Evolutionary conservation across 92 coral and sea anemone genomes (phyloP).

Genomic region (Actinernus sp.): DNA sequence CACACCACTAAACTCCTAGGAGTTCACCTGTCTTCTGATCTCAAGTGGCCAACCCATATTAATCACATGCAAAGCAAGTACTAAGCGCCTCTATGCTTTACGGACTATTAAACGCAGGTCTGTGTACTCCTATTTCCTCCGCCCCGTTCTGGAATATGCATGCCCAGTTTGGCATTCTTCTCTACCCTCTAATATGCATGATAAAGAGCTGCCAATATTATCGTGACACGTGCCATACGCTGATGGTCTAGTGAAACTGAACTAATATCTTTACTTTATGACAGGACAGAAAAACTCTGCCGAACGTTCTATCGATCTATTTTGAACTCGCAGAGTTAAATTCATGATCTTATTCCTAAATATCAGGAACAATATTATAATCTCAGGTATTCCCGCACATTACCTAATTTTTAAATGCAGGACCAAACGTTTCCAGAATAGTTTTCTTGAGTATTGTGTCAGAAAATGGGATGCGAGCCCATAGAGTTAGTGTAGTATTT

Average conservation of each 20-base stretch:
- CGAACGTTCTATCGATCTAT: neutral
- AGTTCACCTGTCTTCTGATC: constrained; percentile 25
- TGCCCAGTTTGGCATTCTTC: constrained; percentile 27
- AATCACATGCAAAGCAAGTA: constrained; percentile 44
- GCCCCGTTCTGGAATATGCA: constrained; percentile 52
- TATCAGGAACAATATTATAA: neutral
- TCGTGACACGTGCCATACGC: neutral
- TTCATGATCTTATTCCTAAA: neutral
- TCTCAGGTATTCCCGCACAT: neutral
- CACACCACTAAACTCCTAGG: constrained; percentile 9
- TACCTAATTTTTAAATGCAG: neutral
- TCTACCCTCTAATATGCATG: neutral
- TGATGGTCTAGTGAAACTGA: neutral
- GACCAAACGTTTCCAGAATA: neutral
- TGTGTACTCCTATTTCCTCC: constrained; percentile 29
- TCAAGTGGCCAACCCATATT: constrained; percentile 40
- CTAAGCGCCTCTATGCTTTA: constrained; percentile 53
- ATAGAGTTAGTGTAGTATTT: no score
- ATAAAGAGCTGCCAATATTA: constrained; percentile 3
- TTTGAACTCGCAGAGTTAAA: neutral
- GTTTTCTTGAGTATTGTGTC: neutral
- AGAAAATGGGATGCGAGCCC: constrained; percentile 4
- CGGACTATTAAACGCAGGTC: constrained; percentile 26
- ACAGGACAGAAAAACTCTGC: neutral
- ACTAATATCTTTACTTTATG: no score